phyloP scores from a whole-genome alignment of 92 coral and sea anemone genomes.

The Umimayanthus kanabou region DNA sequence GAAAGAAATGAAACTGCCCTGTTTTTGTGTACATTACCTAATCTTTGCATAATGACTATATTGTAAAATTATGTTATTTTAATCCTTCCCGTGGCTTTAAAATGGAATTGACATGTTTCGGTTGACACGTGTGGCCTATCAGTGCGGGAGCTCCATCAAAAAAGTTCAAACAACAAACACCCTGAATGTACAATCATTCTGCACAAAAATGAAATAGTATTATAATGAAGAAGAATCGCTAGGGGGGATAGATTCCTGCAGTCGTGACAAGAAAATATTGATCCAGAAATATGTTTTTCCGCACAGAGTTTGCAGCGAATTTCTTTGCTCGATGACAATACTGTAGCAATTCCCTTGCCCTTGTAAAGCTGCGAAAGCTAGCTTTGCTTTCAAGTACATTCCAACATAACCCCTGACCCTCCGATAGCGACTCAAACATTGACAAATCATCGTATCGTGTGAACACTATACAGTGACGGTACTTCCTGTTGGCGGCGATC shows the following conservation, averaged over 20 bases:
- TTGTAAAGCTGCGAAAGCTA: background rate
- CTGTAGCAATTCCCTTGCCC: background rate
- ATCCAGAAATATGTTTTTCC: slow-evolving; percentile 9
- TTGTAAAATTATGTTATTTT: background rate
- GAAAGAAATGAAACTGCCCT: background rate
- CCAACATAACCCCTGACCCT: slow-evolving; percentile 37
- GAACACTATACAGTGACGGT: background rate
- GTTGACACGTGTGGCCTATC: background rate
- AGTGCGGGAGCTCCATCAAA: background rate
- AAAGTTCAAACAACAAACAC: background rate
- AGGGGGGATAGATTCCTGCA: background rate
- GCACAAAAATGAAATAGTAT: background rate
- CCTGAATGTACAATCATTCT: background rate
- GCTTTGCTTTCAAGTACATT: background rate
- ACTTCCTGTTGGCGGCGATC: slow-evolving; percentile 37
- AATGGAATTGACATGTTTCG: background rate
- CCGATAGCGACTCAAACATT: background rate
- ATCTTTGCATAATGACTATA: background rate
- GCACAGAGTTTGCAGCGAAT: background rate
- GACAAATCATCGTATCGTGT: slow-evolving; percentile 9
- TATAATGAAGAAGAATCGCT: background rate
- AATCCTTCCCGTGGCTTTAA: background rate
- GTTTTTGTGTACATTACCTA: background rate
- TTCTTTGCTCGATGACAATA: background rate
- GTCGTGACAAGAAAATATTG: background rate